Conservation (phyloP, 2,113 vertebrate genomes). For the Corythornis cristatus region DNA sequence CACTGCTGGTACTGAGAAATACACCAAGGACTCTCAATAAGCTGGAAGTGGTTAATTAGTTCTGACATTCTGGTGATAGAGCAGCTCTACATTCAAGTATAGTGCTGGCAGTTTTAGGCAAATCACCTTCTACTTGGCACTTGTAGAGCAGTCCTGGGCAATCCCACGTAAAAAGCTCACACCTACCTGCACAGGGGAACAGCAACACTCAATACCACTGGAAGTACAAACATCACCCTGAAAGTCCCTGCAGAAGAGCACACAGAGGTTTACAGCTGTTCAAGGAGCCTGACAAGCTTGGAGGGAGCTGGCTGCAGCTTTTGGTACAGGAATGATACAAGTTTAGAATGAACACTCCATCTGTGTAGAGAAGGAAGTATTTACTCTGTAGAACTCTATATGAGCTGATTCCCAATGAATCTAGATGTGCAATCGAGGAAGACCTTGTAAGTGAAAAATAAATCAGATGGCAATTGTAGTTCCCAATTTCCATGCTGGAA, state of each 20-base stretch:
- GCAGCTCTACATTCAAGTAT: background rate
- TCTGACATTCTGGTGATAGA: background rate
- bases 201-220: background rate
- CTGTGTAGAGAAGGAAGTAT: background rate
- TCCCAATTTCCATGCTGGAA: background rate
- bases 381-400: background rate
- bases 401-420: background rate
- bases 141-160: background rate
- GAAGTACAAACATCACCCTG: background rate
- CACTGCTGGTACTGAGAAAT: background rate
- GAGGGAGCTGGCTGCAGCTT: background rate
- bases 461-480: background rate
- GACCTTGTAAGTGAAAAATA: background rate
- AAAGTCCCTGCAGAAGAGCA: background rate
- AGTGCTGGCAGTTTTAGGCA: background rate
- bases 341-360: background rate
- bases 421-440: background rate
- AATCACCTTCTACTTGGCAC: background rate
- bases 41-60: background rate
- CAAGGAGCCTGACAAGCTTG: background rate
- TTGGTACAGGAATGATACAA: accelerated
- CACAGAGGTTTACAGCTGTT: background rate
- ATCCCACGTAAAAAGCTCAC: background rate
- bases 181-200: background rate
- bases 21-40: background rate